Base-by-base conservation (phyloP, 2,113 vertebrate genomes). In the Poeciliopsis prolifica region DNA sequence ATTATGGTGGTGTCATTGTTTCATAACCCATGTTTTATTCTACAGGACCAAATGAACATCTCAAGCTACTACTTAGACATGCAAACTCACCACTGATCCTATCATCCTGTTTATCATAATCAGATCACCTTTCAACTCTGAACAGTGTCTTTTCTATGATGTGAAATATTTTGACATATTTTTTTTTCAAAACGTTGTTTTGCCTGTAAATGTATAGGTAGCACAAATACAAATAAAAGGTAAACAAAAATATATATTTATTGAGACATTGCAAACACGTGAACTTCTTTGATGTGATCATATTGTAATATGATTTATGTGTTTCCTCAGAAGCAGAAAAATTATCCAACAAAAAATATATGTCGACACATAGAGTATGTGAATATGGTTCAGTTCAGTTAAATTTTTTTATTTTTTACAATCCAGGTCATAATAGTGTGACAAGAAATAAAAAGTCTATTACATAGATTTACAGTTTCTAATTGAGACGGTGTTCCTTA, bases 11-110 rank as follows among this genome's bases (percentile, higher is more conserved):
- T 62, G 70, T 44, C n/a, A 48, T 61, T n/a, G n/a, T 1, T 71
- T 29, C 17, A 33, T 70, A 12, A 82, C 35, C n/a, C 0, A 73
- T 9, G 79, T 62, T 80, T 80, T 15, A 40, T 74, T n/a, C 80
- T n/a, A 70, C 75, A 90, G 85, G 81, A 44, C 61, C 51, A 5
- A 0, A 33, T 61, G 81, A 66, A 76, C 44, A 0, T 29, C 7
- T 66, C 5, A 0, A 26, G 35, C 68, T 28, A 75, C 58, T 31
- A 6, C 37, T 12, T 44, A 30, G 17, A 62, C 14, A 62, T 1
- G 61, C 3, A 1, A 19, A 8, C 24, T 7, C 48, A 42, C 40
- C 15, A 42, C 1, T 42, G 4, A 42, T 42, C 26, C 62, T 26
- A 30, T 13, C 58, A 1, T 61, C 61, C 61, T 19, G n/a, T 61